Conservation (phyloP, 2,888 invertebrate genomes). For the Cyclophora punctaria region DNA sequence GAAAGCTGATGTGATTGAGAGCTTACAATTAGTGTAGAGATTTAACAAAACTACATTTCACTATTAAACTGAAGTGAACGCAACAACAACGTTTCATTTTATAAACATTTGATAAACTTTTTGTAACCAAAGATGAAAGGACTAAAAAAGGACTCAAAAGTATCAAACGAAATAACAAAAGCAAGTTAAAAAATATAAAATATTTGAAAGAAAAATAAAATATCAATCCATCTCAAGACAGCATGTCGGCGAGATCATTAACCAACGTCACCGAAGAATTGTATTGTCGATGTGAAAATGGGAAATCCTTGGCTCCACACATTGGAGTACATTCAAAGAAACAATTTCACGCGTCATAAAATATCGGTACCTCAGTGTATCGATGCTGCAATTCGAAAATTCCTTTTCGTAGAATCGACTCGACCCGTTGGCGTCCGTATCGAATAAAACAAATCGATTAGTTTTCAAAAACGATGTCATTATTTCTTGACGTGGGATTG, state of each 20-base stretch:
- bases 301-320: constrained; percentile 54
- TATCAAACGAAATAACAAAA: neutral
- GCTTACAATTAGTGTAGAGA: too few relatives aligned
- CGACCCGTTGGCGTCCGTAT: constrained; percentile 55
- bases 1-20: too few relatives aligned
- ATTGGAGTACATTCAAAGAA: constrained; percentile 51
- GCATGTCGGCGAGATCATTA: constrained; percentile 48
- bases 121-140: too few relatives aligned
- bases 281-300: constrained; percentile 66
- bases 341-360: constrained; percentile 73
- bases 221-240: constrained; percentile 38
- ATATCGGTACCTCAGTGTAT: constrained; percentile 31
- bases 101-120: too few relatives aligned
- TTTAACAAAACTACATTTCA: too few relatives aligned
- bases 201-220: constrained; percentile 4
- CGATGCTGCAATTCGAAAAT: constrained; percentile 40
- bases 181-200: neutral
- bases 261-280: constrained; percentile 49
- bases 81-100: too few relatives aligned
- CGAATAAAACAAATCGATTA: constrained; percentile 72
- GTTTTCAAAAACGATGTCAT: constrained; percentile 64
- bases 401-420: constrained; percentile 46
- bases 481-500: constrained; percentile 54
- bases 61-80: too few relatives aligned
- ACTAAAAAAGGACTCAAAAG: too few relatives aligned